phyloP scores from a whole-genome alignment of 2,113 vertebrate species.

The Copsychus sechellarum region DNA sequence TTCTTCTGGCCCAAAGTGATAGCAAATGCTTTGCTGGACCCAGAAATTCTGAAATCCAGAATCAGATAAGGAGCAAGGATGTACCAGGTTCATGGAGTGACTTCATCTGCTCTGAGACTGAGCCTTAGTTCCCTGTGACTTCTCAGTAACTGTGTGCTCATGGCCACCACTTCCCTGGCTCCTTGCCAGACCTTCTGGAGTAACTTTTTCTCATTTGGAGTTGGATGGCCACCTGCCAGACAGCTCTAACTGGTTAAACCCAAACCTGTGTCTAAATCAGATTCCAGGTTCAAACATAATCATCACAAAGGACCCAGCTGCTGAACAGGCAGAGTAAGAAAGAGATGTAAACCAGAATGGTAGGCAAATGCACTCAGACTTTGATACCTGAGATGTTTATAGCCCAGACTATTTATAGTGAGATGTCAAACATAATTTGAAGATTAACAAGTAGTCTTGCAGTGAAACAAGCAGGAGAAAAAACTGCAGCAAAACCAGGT shows the following conservation, averaged over 20 bases:
- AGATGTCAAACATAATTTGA: constrained; percentile 2
- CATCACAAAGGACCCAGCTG: background rate
- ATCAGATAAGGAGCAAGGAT: background rate
- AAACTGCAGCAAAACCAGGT: background rate
- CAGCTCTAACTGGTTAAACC: background rate
- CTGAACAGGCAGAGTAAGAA: background rate
- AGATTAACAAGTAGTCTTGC: background rate
- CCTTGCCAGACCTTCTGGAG: background rate
- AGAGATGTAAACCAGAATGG: background rate
- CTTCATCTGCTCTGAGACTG: background rate
- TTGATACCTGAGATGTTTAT: background rate
- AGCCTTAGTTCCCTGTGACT: background rate
- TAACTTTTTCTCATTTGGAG: background rate
- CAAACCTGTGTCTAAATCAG: background rate
- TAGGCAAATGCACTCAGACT: background rate
- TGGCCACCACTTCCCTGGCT: background rate
- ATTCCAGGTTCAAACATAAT: background rate
- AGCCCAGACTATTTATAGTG: background rate
- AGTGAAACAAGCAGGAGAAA: background rate
- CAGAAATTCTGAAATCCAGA: background rate
- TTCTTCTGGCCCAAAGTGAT: background rate
- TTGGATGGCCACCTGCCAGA: background rate
- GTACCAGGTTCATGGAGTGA: background rate
- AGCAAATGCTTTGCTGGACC: background rate
- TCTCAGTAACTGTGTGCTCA: background rate